Conservation (phyloP, 2,797 vertebrate genomes). For the Molossus molossus region DNA sequence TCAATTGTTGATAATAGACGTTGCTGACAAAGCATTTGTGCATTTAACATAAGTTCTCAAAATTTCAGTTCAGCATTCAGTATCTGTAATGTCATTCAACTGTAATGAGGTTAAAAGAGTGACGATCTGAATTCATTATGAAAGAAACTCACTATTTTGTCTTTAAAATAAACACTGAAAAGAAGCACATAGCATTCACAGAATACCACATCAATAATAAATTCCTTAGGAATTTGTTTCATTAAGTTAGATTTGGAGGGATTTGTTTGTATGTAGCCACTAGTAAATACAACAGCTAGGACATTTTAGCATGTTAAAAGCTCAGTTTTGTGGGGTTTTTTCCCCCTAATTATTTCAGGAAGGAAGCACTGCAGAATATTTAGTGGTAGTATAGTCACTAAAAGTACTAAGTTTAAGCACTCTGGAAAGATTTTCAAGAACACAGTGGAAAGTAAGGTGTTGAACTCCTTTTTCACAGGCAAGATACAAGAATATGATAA, state of each 20-base stretch:
- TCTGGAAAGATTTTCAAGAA: not conserved
- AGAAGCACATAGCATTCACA: conserved; percentile 27
- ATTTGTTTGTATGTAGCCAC: conserved; percentile 66
- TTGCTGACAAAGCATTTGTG: not conserved
- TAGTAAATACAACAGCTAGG: conserved; percentile 61
- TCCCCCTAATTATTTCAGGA: not conserved
- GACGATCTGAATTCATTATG: conserved; percentile 59
- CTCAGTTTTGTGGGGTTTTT: not conserved
- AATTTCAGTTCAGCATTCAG: conserved; percentile 62
- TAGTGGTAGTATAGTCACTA: conserved; percentile 24
- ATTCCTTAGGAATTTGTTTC: conserved; percentile 59
- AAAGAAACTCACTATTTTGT: conserved; percentile 58
- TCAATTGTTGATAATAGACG: not conserved
- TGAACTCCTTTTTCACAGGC: not conserved
- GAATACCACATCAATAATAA: conserved; percentile 68
- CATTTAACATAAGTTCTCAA: conserved; percentile 52
- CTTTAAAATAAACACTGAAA: conserved; percentile 48
- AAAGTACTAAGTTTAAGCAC: not conserved
- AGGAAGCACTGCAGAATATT: not conserved
- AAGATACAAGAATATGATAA: not conserved
- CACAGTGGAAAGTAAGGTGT: not conserved
- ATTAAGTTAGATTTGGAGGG: conserved; percentile 68
- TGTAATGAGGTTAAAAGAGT: not conserved
- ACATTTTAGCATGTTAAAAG: conserved; percentile 11
- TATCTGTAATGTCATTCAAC: conserved; percentile 43